Conservation (phyloP, 35 echinoderm and acorn worm species). For the Acanthaster planci region DNA sequence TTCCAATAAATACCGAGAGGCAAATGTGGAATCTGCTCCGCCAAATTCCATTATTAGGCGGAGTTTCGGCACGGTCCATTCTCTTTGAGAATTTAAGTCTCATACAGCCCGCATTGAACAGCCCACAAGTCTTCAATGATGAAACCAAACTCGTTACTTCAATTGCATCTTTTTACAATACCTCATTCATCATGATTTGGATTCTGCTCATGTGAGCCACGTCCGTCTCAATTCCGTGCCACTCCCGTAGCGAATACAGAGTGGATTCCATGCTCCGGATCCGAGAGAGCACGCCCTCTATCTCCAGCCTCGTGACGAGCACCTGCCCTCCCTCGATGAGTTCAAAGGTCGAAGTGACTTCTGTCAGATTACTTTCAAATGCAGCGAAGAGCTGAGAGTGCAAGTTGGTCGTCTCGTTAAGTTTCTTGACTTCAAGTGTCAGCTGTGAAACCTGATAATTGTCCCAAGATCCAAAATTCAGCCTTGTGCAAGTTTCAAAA, state of each 20-base stretch:
- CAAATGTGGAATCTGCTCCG: neutral
- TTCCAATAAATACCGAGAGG: neutral
- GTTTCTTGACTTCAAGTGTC: neutral
- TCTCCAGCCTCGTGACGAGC: neutral
- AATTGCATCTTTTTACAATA: neutral
- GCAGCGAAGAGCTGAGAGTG: neutral
- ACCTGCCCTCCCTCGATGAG: constrained; percentile 10
- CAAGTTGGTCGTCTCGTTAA: neutral
- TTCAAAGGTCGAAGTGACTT: constrained; percentile 7
- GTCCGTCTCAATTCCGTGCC: neutral
- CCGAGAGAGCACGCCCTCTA: neutral
- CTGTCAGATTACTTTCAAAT: neutral
- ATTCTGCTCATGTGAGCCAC: neutral
- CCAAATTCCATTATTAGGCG: neutral
- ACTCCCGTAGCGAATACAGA: neutral
- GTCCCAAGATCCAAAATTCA: neutral
- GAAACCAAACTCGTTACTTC: neutral
- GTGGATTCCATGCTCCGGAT: neutral
- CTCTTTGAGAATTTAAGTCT: neutral
- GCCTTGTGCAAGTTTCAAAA: neutral
- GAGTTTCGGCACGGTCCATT: neutral
- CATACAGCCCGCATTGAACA: neutral
- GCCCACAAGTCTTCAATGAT: neutral
- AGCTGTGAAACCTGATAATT: neutral
- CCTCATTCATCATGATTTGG: neutral